These are phyloP conservation scores for Neostethus bicornis DNA, from an alignment of 2,797 vertebrate genomes.

Conservation along the genomic window DNA sequence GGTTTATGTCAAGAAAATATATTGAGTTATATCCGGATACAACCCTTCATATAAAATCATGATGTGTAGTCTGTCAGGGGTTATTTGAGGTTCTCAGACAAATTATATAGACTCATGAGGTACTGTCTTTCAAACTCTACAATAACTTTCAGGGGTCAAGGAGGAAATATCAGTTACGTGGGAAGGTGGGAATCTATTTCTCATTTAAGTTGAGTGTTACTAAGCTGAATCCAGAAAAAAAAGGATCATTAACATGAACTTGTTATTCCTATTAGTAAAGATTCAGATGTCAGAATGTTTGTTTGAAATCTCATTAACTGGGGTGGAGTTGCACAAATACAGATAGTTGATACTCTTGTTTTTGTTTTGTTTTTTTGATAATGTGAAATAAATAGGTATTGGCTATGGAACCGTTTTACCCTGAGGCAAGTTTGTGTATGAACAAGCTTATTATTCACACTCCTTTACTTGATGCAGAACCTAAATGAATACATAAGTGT, in stretches of 20 bases:
- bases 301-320: constrained; percentile 21
- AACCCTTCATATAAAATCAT: too few relatives aligned
- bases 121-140: constrained; percentile 23
- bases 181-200: constrained; percentile 27
- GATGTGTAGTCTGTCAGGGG: too few relatives aligned
- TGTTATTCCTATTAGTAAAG: not conserved
- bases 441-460: constrained; percentile 14
- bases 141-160: constrained; percentile 27
- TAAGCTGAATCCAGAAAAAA: not conserved
- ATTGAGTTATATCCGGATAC: too few relatives aligned
- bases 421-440: constrained; percentile 9
- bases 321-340: constrained; percentile 2
- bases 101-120: constrained; percentile 38
- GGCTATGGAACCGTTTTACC: constrained; percentile 25
- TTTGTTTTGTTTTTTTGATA: constrained; percentile 12
- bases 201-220: not conserved
- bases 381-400: constrained; percentile 18
- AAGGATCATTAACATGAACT: not conserved
- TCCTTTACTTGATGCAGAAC: constrained; percentile 9
- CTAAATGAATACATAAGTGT: constrained; percentile 8
- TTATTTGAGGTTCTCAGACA: constrained; percentile 21
- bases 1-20: too few relatives aligned
- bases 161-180: constrained; percentile 12
- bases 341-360: not conserved
- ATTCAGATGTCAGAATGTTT: not conserved